Base-by-base conservation (phyloP, 2,888 invertebrate species). In the Ophioninae sp. region DNA sequence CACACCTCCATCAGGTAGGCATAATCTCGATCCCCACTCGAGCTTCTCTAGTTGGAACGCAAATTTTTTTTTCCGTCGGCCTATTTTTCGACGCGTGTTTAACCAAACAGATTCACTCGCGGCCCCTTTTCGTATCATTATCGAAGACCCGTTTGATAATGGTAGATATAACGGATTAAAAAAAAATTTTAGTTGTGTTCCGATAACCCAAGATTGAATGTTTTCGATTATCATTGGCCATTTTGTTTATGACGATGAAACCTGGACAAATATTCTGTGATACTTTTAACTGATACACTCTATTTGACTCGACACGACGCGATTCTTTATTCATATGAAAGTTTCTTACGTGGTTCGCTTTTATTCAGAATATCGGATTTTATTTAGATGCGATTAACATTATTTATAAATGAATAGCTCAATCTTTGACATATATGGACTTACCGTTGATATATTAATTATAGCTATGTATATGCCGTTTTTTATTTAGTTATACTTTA, bases 1-100 rank as follows among this genome's bases (percentile, higher is more conserved):
- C 83, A 92, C 92, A 88, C 92, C 93, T 89, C 92, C 93, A 86
- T 92, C 93, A 88, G 92, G 93, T 93, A 90, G 13, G 76, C 30
- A 30, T 86, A n/a, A n/a, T 13, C 10, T 61, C 20, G 20, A 6
- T 6, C n/a, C 7, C 44, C 13, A 62, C 2, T 65, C 39, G 13
- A 64, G 30, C 13, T 64, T 30, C 5, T 37, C 3, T 61, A 7
- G 8, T 61, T 61, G 23, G 39, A 44, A 61, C 13, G 73, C 41
- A 21, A 13, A 50, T 50, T 17, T 50, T 13, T 6, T 3, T 50
- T 50, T 17, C 13, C 17, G 17, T 13, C 13, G 13, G 17, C 17
- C 13, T 17, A 50, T 17, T 50, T 50, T 50, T 50, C 17, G 13
- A 17, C 2, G 10, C 17, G 17, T 50, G 13, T 50, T 5, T 13